phyloP scores from a whole-genome alignment of 2,797 vertebrate species.

The Phylloscopus collybita region DNA sequence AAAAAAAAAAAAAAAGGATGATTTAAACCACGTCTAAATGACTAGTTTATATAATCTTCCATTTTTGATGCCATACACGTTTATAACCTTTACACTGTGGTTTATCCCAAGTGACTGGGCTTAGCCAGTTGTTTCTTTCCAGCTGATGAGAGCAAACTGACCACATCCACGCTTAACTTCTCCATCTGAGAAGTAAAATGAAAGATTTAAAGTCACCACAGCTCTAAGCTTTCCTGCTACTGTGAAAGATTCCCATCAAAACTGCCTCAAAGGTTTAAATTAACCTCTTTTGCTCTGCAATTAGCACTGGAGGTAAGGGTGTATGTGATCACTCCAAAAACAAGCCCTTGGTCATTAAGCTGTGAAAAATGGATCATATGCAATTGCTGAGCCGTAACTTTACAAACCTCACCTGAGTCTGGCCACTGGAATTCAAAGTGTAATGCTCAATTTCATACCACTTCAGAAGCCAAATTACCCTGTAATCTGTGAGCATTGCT shows the following conservation, averaged over 20 bases:
- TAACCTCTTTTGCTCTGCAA: constrained; percentile 23
- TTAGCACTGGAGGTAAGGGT: constrained; percentile 11
- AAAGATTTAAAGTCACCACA: not conserved
- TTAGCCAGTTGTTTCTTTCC: not conserved
- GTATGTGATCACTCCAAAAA: not conserved
- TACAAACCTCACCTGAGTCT: constrained; percentile 15
- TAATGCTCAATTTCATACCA: constrained; percentile 46
- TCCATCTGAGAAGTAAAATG: not conserved
- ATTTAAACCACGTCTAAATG: not conserved
- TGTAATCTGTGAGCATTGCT: not conserved
- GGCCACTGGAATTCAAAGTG: constrained; percentile 33
- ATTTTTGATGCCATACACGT: not conserved
- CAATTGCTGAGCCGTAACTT: constrained; percentile 14
- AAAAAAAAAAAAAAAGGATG: not conserved
- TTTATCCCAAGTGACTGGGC: not conserved
- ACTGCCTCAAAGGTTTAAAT: not conserved
- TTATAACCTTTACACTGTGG: not conserved
- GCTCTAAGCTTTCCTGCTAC: not conserved
- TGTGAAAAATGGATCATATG: constrained; percentile 49
- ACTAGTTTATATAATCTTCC: not conserved
- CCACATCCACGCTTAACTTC: not conserved
- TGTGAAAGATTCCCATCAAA: not conserved
- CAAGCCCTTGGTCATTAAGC: not conserved
- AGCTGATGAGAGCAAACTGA: not conserved
- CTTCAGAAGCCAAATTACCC: constrained; percentile 18